Conservation (phyloP, 2,888 invertebrate genomes). For the Xanthia icteritia region DNA sequence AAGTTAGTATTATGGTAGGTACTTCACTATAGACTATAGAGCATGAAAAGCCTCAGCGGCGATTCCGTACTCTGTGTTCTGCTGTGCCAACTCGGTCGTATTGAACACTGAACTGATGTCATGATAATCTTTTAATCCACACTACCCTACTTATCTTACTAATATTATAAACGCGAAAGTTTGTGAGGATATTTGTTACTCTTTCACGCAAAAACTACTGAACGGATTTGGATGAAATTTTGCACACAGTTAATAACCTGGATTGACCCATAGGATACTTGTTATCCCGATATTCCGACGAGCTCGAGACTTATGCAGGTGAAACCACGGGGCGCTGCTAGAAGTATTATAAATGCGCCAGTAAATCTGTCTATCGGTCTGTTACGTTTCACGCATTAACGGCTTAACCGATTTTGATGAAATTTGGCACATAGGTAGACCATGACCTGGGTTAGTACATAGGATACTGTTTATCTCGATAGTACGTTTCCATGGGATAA, state of each 20-base stretch:
- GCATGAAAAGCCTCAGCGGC: no score
- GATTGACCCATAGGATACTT: no score
- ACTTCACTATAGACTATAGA: neutral
- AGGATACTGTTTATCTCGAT: neutral
- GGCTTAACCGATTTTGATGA: neutral
- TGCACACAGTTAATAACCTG: no score
- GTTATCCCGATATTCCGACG: no score
- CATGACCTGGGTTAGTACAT: neutral
- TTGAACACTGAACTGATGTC: neutral
- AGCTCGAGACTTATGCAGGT: no score
- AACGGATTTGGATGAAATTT: no score
- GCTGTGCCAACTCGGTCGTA: neutral
- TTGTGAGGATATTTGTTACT: no score
- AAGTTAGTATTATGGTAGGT: conserved; percentile 38
- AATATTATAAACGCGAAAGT: neutral
- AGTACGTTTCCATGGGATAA: neutral
- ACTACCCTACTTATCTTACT: neutral
- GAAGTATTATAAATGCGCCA: neutral
- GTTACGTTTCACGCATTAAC: no score
- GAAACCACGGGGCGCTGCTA: no score
- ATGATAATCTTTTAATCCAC: neutral
- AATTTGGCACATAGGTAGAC: neutral
- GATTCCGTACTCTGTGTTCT: neutral
- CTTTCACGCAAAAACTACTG: no score
- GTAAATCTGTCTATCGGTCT: neutral